These are phyloP conservation scores for Phrynocephalus guinanensis DNA, from an alignment of 2,797 vertebrate species.

Conservation along the genomic window DNA sequence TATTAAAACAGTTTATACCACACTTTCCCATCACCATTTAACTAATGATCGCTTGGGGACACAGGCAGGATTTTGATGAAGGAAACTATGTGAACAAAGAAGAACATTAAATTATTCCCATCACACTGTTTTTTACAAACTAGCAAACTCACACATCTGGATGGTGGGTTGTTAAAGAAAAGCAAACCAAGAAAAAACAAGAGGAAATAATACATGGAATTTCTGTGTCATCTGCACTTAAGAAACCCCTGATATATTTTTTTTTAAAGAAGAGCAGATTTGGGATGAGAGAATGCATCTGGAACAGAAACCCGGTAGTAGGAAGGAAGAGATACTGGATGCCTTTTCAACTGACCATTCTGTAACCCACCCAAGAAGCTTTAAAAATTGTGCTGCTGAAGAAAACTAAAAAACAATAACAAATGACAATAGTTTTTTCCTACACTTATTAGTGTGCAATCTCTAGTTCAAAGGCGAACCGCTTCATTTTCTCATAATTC, in stretches of 20 bases:
- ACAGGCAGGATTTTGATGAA: background rate
- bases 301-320: background rate
- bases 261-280: background rate
- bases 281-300: background rate
- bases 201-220: no score
- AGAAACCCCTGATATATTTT: background rate
- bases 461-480: background rate
- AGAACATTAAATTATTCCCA: background rate
- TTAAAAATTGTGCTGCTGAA: background rate
- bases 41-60: background rate
- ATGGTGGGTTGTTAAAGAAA: no score
- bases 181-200: no score
- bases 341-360: background rate
- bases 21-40: background rate
- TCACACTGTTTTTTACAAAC: background rate
- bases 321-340: background rate
- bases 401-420: background rate
- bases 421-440: background rate
- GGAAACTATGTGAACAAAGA: background rate
- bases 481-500: no score
- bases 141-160: background rate
- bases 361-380: background rate
- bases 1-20: slow-evolving; percentile 17
- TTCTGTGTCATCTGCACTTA: background rate
- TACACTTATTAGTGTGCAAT: background rate